Percentiles rank a stretch among this genome's conserved stretches.
These are phyloP conservation scores for Coracopsis vasa DNA, from an alignment of 2,113 vertebrate species.

Conservation along the genomic window DNA sequence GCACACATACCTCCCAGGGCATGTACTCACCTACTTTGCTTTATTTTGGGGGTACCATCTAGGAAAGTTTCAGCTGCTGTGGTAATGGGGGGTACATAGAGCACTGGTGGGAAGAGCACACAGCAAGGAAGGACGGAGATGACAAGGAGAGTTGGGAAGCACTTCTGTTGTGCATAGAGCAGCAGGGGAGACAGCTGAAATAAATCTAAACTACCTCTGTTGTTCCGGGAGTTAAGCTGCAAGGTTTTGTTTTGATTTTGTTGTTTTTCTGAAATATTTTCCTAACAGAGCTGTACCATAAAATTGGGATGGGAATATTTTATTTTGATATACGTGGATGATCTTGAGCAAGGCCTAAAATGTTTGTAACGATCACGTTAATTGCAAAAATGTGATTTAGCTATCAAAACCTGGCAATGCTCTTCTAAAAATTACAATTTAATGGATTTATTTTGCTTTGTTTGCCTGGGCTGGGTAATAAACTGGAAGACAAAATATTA, in stretches of 20 bases:
- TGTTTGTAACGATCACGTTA: neutral
- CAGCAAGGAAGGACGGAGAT: neutral
- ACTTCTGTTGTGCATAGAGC: neutral
- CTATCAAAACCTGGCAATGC: neutral
- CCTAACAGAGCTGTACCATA: neutral
- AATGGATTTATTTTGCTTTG: constrained; percentile 12
- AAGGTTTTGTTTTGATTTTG: neutral
- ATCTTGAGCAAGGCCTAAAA: neutral
- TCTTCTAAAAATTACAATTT: constrained; percentile 1
- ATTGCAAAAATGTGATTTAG: constrained; percentile 1
- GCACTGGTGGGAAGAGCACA: neutral
- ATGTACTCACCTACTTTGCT: neutral
- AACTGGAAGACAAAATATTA: neutral
- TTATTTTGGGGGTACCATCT: neutral
- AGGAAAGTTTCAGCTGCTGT: neutral
- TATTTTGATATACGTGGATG: neutral
- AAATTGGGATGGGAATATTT: neutral
- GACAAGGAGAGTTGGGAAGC: neutral
- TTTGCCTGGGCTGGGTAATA: neutral
- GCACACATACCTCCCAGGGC: accelerated
- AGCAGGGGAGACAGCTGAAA: neutral
- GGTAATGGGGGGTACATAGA: accelerated
- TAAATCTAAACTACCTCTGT: neutral
- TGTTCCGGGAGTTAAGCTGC: neutral
- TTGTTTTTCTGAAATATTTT: neutral